These are phyloP conservation scores for Columba janthina DNA, from an alignment of 2,113 vertebrate species.

Conservation along the genomic window DNA sequence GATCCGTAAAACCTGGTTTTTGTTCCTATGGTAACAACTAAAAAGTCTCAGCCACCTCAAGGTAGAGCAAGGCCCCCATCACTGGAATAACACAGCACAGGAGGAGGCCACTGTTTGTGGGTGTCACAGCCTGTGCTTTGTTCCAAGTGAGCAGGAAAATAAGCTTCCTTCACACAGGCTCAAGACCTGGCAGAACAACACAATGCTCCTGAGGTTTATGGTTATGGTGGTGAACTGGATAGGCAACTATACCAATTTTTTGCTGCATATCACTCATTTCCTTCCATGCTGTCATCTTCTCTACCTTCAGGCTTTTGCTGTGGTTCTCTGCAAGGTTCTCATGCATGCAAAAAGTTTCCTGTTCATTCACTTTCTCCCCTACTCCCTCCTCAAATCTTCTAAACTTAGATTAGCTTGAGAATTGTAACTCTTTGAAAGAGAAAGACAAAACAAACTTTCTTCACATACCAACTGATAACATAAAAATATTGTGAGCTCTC, in stretches of 20 bases:
- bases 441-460: background rate
- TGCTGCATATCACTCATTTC: background rate
- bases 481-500: background rate
- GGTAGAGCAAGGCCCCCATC: background rate
- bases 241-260: rapidly evolving
- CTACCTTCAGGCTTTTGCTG: background rate
- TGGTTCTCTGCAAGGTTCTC: background rate
- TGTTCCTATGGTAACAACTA: background rate
- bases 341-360: background rate
- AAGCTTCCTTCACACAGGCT: background rate
- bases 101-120: background rate
- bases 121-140: background rate
- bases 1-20: background rate
- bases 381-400: background rate
- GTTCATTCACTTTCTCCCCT: background rate
- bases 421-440: background rate
- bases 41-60: background rate
- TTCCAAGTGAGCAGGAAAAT: background rate
- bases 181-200: background rate
- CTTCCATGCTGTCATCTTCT: background rate
- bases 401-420: background rate
- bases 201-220: background rate
- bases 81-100: rapidly evolving
- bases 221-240: background rate
- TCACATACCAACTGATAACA: background rate